These are phyloP conservation scores for Meghimatium bilineatum DNA, from an alignment of 2,888 invertebrate species.

Conservation along the genomic window DNA sequence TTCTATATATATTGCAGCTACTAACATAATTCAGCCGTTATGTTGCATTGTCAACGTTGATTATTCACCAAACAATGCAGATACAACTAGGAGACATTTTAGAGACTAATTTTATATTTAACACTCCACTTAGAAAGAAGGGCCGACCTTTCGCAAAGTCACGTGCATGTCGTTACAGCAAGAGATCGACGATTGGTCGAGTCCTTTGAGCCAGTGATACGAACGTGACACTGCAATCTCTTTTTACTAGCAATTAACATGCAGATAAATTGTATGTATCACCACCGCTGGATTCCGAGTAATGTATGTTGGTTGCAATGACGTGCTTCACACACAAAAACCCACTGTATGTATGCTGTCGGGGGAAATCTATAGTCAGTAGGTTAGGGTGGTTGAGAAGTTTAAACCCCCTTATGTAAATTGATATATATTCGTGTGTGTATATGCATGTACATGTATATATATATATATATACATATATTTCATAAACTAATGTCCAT, in stretches of 20 bases:
- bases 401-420: too few relatives aligned
- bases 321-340: too few relatives aligned
- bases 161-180: constrained; percentile 28
- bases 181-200: constrained; percentile 31
- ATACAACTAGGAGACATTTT: background rate
- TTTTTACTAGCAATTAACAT: background rate
- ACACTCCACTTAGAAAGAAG: constrained; percentile 1
- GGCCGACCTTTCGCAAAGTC: constrained; percentile 30
- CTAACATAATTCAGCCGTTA: background rate
- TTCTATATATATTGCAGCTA: background rate
- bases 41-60: background rate
- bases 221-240: constrained; percentile 42
- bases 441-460: too few relatives aligned
- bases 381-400: too few relatives aligned
- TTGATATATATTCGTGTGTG: too few relatives aligned
- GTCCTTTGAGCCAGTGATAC: constrained; percentile 33
- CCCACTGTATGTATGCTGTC: too few relatives aligned
- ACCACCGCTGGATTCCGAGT: background rate
- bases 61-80: background rate
- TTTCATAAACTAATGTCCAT: too few relatives aligned
- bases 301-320: background rate
- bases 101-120: background rate
- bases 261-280: background rate
- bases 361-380: too few relatives aligned
- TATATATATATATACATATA: too few relatives aligned